phyloP scores from a whole-genome alignment of 1,140 invertebrate species.

The Micrasema longulum region DNA sequence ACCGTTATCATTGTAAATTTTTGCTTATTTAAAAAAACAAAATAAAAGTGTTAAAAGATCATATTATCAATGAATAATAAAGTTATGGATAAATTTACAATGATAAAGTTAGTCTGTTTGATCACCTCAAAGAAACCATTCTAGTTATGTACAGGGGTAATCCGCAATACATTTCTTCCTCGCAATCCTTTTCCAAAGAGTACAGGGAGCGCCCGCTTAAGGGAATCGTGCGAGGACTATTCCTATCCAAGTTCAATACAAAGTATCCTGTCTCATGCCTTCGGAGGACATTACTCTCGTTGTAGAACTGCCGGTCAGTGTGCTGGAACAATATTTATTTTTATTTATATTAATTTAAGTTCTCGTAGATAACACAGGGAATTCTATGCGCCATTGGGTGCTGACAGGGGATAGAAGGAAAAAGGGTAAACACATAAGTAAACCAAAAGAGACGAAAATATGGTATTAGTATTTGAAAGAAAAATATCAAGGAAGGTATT shows the following conservation, averaged over 20 bases:
- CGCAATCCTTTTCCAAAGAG: conserved; percentile 34
- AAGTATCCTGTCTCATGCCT: conserved; percentile 45
- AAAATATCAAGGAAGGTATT: too few relatives aligned
- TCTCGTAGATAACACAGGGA: neutral
- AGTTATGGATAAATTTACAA: neutral
- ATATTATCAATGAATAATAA: neutral
- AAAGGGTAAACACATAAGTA: too few relatives aligned
- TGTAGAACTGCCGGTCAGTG: conserved; percentile 40
- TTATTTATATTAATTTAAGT: neutral
- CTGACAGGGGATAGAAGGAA: too few relatives aligned
- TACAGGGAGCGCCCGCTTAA: neutral
- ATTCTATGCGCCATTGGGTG: too few relatives aligned
- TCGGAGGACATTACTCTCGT: conserved; percentile 17
- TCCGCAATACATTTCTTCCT: conserved; percentile 44
- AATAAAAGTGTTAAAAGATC: neutral
- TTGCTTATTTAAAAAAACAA: too few relatives aligned
- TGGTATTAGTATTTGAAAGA: too few relatives aligned
- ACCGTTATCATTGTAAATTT: too few relatives aligned
- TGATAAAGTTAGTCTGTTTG: too few relatives aligned
- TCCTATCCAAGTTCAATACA: conserved; percentile 45
- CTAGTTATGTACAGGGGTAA: conserved; percentile 45
- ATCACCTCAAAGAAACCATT: conserved; percentile 50
- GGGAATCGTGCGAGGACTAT: conserved; percentile 46
- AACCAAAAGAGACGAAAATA: too few relatives aligned
- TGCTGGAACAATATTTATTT: conserved; percentile 37